These are phyloP conservation scores for Pempheris klunzingeri DNA, from an alignment of 2,797 vertebrate species.

Conservation along the genomic window DNA sequence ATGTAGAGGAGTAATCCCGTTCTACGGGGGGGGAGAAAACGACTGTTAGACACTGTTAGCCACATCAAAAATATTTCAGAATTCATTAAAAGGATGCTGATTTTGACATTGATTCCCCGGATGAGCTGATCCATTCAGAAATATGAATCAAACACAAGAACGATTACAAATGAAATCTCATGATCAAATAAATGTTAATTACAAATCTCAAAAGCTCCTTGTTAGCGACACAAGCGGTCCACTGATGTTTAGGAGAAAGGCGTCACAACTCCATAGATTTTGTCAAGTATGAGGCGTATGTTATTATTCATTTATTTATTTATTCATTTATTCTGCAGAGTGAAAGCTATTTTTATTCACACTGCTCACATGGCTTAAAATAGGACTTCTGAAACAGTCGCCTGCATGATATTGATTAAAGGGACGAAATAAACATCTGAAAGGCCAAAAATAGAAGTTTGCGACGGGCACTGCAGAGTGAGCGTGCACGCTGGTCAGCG, in stretches of 20 bases:
- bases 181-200: background rate
- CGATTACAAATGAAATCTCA: background rate
- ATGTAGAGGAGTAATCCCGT: conserved; percentile 97
- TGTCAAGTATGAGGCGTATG: background rate
- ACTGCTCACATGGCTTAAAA: conserved; percentile 29
- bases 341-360: conserved; percentile 39
- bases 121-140: background rate
- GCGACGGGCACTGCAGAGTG: background rate
- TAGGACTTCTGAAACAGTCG: conserved; percentile 14
- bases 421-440: background rate
- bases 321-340: background rate
- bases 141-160: background rate
- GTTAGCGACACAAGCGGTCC: conserved; percentile 2
- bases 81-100: background rate
- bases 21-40: conserved; percentile 80
- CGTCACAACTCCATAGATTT: background rate
- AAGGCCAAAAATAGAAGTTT: conserved; percentile 8
- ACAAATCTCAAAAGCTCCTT: background rate
- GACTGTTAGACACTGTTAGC: background rate
- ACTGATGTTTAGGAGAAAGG: background rate
- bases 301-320: too few species aligned
- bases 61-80: background rate
- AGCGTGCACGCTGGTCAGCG: background rate
- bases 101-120: background rate
- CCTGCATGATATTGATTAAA: conserved; percentile 18